Base-by-base conservation (phyloP, 1,140 invertebrate species). In the Pseudoatta argentina region DNA sequence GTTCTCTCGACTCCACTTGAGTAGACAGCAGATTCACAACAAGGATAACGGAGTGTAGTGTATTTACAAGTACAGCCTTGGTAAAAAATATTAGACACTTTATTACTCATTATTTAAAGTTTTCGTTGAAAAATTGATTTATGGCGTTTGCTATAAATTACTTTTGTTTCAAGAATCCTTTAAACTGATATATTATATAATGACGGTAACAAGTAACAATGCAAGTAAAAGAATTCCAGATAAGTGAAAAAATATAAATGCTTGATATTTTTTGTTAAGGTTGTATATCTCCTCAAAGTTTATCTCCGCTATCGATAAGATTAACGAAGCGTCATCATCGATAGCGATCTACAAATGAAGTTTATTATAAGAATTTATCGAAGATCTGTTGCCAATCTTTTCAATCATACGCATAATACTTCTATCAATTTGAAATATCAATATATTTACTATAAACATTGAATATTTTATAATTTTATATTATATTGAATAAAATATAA, bases 1-100 rank as follows among this genome's bases (percentile, higher is more conserved):
- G 27, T 3, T 21, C 14, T 72, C 34, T 83, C 69, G 55, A 83
- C 24, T 34, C n/a, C 39, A 63, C 18, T 83, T n/a, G 55, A 83
- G 24, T 75, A 83, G 55, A 82, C 34, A 48, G 21, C 39, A 18
- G 21, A 59, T 72, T 81, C 21, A 72, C 48, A 18, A 55, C 12
- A n/a, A 61, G 24, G 59, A 72, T 73, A 82, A 82, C 51, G 51
- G 18, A 63, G 21, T 71, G n/a, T 39, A 24, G 24, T 73, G 24
- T 57, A 82, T 82, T 73, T 48, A 73, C 24, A 34, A 67, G 48
- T 12, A 44, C 39, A 44, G 39, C 1, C 39, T 12, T 44, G 10
- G 10, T 7, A 3, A 44, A 44, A 44, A 44, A 44, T 44, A 44
- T 44, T 44, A 12, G 39, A 10, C 39, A 44, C 39, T 2, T 12